phyloP scores from a whole-genome alignment of 2,113 vertebrate species.

The Eulemur rufifrons region DNA sequence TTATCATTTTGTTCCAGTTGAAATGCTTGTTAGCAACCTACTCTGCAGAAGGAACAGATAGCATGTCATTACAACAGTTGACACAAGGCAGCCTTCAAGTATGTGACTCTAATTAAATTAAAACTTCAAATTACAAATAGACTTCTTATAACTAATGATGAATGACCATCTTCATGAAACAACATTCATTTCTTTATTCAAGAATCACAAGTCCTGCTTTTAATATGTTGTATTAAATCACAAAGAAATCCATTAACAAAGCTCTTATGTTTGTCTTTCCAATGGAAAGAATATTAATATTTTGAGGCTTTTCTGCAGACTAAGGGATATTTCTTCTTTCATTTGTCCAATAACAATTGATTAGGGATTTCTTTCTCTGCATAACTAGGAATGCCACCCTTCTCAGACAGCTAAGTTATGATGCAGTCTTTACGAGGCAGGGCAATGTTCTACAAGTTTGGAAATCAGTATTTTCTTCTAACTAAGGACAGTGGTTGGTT shows the following conservation, averaged over 20 bases:
- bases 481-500: not conserved
- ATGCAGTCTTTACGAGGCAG: not conserved
- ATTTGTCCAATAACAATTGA: constrained; percentile 49
- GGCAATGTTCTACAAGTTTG: not conserved
- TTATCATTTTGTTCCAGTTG: constrained; percentile 78
- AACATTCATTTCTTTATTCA: constrained; percentile 78
- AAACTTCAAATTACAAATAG: constrained; percentile 79
- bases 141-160: constrained; percentile 80
- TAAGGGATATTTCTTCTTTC: constrained; percentile 1
- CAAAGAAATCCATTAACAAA: constrained; percentile 76
- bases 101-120: constrained; percentile 83
- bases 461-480: not conserved
- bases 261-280: constrained; percentile 52
- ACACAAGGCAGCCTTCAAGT: constrained; percentile 77
- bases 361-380: not conserved
- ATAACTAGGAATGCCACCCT: not conserved
- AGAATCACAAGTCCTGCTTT: constrained; percentile 74
- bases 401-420: not conserved
- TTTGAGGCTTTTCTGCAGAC: constrained; percentile 58
- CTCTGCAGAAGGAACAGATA: constrained; percentile 41
- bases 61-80: constrained; percentile 66
- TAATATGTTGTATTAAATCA: constrained; percentile 79
- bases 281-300: constrained; percentile 72
- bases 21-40: constrained; percentile 73
- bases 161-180: constrained; percentile 78